Percentiles rank a stretch among this genome's conserved stretches.
phyloP scores from a whole-genome alignment of 2,888 invertebrate genomes.

The Ptychoptera contaminata region DNA sequence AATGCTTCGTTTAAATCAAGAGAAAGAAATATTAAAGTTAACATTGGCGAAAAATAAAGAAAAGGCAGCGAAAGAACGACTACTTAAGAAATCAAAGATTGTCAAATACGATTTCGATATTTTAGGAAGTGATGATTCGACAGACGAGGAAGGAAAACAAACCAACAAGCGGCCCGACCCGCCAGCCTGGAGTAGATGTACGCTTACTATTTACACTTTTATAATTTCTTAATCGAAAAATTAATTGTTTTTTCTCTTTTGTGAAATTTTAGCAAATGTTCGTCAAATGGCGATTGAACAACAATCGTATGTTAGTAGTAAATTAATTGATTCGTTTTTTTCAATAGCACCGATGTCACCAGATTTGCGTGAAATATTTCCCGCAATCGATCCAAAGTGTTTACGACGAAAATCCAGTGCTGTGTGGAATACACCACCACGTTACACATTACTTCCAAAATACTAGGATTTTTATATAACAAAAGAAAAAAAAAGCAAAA shows the following conservation, averaged over 20 bases:
- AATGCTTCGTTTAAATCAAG: constrained; percentile 1
- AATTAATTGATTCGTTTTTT: constrained; percentile 42
- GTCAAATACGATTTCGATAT: constrained; percentile 27
- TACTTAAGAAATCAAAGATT: constrained; percentile 19
- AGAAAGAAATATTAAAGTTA: constrained; percentile 1
- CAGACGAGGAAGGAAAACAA: constrained; percentile 28
- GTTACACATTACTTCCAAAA: constrained; percentile 38
- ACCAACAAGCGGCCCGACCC: constrained; percentile 21
- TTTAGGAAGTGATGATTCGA: constrained; percentile 30
- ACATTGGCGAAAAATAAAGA: background rate
- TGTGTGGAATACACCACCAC: constrained; percentile 56
- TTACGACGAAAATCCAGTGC: constrained; percentile 59
- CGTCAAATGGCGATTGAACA: constrained; percentile 31
- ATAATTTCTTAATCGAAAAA: no score
- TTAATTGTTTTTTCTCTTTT: constrained; percentile 5
- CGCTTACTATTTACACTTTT: constrained; percentile 14
- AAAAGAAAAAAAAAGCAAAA: no score
- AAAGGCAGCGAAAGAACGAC: constrained; percentile 11
- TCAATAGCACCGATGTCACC: constrained; percentile 42
- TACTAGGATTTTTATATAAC: no score
- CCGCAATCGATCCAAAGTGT: constrained; percentile 43
- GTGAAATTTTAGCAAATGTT: constrained; percentile 28
- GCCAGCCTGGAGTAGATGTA: constrained; percentile 33
- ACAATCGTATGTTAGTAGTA: constrained; percentile 31
- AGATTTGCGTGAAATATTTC: constrained; percentile 51